Conservation (phyloP, 2,797 vertebrate species). For the Acropternis orthonyx region DNA sequence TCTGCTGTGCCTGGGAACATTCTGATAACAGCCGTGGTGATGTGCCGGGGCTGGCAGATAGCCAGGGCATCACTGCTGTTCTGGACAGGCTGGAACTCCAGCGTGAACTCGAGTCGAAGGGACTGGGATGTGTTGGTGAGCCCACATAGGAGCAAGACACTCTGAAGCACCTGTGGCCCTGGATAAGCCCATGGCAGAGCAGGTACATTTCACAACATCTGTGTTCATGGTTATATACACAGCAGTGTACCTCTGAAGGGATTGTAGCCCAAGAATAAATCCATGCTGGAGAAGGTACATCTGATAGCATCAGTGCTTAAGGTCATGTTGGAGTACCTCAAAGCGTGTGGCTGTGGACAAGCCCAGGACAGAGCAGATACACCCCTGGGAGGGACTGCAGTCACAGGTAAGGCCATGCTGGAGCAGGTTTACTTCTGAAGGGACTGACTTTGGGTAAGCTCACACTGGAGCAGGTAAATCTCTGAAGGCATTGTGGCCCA, state of each 20-base stretch:
- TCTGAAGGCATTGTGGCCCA: neutral
- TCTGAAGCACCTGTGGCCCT: neutral
- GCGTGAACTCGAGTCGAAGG: rapidly evolving
- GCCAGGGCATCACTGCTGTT: neutral
- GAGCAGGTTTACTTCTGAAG: neutral
- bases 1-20: neutral
- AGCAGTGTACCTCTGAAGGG: neutral
- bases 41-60: neutral
- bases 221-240: neutral
- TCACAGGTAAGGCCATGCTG: neutral
- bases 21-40: neutral
- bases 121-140: neutral
- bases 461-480: neutral
- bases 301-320: neutral
- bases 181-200: neutral
- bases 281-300: neutral
- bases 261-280: neutral
- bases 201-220: neutral
- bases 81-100: neutral
- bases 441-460: neutral
- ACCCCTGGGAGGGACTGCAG: neutral
- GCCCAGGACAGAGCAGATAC: neutral
- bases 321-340: neutral
- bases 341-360: neutral
- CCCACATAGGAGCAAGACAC: neutral